A percentile compares a stretch with the other conserved stretches of the same genome.
Conservation (phyloP, 2,113 vertebrate genomes). For the Sinocyclocheilus anshuiensis region DNA sequence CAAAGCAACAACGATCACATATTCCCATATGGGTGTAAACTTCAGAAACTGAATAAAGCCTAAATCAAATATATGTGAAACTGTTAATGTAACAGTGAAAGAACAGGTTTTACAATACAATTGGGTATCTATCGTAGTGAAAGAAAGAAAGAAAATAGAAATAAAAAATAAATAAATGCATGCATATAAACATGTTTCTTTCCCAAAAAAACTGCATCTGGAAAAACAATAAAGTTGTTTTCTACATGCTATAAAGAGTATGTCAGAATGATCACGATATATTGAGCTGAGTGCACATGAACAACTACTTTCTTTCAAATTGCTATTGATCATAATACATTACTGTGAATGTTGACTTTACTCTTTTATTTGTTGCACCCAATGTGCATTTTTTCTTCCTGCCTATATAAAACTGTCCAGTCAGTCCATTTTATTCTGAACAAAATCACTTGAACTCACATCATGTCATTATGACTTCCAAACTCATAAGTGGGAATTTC, state of each 20-base stretch:
- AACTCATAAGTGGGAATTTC: not conserved
- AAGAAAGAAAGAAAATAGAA: no score
- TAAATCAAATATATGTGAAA: not conserved
- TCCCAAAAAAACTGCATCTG: not conserved
- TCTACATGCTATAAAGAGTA: not conserved
- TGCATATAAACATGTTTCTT: not conserved
- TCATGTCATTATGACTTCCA: not conserved
- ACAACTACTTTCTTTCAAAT: not conserved
- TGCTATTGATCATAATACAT: not conserved
- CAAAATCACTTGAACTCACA: not conserved
- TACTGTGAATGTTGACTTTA: not conserved
- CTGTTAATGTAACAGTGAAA: not conserved
- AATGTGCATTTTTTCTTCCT: slow-evolving; percentile 2
- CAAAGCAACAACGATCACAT: not conserved
- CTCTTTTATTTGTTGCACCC: not conserved
- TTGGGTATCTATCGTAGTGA: not conserved
- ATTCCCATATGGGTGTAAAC: not conserved
- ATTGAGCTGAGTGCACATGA: not conserved
- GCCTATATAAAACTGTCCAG: not conserved
- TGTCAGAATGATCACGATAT: not conserved
- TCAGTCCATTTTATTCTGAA: not conserved
- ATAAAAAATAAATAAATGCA: not conserved
- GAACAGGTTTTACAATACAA: not conserved
- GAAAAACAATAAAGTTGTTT: not conserved
- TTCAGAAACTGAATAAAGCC: not conserved